Percentiles rank a stretch among this genome's conserved stretches.
These are phyloP conservation scores for Beris morrisii DNA, from an alignment of 2,888 invertebrate genomes.

Conservation along the genomic window DNA sequence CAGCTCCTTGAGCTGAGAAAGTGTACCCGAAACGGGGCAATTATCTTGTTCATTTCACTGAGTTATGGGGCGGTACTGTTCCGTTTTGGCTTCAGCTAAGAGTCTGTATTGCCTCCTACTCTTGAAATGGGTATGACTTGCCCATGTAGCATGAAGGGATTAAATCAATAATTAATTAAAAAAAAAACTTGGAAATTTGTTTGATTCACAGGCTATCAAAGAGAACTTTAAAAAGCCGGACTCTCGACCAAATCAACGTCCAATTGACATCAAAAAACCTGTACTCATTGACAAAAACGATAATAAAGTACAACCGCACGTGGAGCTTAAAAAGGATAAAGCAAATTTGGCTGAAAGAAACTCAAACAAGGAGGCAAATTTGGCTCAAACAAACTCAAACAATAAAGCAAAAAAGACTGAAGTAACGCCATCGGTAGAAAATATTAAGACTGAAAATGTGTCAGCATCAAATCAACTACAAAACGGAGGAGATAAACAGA, in stretches of 20 bases:
- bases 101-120: too few relatives aligned
- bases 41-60: too few relatives aligned
- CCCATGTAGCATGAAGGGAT: too few relatives aligned
- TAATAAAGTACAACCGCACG: background rate
- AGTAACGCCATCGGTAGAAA: background rate
- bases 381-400: constrained; percentile 1
- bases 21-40: too few relatives aligned
- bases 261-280: constrained; percentile 2
- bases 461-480: background rate
- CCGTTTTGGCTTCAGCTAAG: too few relatives aligned
- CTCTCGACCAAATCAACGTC: background rate
- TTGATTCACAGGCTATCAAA: background rate
- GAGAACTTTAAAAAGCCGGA: background rate
- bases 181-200: background rate
- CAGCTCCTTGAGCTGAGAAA: too few relatives aligned
- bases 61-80: too few relatives aligned
- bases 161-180: background rate
- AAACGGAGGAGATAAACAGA: background rate
- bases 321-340: background rate
- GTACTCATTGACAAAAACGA: constrained; percentile 3
- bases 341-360: background rate
- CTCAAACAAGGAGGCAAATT: background rate
- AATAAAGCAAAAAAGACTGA: constrained; percentile 15
- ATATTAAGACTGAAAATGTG: constrained; percentile 11
- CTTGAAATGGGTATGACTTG: too few relatives aligned